These are phyloP conservation scores for Drosophila simulans DNA, from an alignment of 1,140 invertebrate species.

Conservation along the genomic window DNA sequence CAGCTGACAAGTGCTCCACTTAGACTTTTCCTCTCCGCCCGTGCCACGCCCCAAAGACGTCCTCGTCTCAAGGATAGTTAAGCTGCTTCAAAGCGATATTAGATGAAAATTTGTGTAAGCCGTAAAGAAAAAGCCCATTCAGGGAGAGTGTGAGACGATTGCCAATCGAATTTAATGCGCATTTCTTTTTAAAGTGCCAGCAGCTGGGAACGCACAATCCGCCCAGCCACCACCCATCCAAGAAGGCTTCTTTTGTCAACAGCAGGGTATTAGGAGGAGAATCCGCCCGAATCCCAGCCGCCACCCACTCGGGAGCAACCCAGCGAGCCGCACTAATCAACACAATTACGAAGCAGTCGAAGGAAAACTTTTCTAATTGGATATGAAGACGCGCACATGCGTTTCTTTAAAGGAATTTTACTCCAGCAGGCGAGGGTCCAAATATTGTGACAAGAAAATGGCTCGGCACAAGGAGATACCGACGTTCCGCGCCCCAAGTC, in stretches of 20 bases:
- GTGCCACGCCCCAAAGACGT: slow-evolving; percentile 5
- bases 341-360: slow-evolving; percentile 77
- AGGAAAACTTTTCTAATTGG: slow-evolving; percentile 82
- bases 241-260: slow-evolving; percentile 32
- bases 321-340: slow-evolving; percentile 81
- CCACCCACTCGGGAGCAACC: slow-evolving; percentile 10
- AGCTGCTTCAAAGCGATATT: slow-evolving; percentile 50
- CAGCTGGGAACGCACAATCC: slow-evolving; percentile 38
- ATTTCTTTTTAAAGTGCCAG: slow-evolving; percentile 61
- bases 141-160: slow-evolving; percentile 42
- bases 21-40: not conserved
- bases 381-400: slow-evolving; percentile 83
- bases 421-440: slow-evolving; percentile 61
- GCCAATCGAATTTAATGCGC: slow-evolving; percentile 64
- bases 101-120: slow-evolving; percentile 72
- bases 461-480: slow-evolving; percentile 28
- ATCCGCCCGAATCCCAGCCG: not conserved
- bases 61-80: slow-evolving; percentile 39
- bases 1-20: slow-evolving; percentile 3
- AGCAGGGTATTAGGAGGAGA: not conserved
- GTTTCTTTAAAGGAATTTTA: slow-evolving; percentile 77
- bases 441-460: slow-evolving; percentile 78
- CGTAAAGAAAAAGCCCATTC: slow-evolving; percentile 50
- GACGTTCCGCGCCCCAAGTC: slow-evolving; percentile 8
- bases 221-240: slow-evolving; percentile 6